Percentiles rank a stretch among this genome's conserved stretches.
Evolutionary conservation across 1,140 invertebrate species (phyloP).

Genomic region (Dolichoris vasculosae): DNA sequence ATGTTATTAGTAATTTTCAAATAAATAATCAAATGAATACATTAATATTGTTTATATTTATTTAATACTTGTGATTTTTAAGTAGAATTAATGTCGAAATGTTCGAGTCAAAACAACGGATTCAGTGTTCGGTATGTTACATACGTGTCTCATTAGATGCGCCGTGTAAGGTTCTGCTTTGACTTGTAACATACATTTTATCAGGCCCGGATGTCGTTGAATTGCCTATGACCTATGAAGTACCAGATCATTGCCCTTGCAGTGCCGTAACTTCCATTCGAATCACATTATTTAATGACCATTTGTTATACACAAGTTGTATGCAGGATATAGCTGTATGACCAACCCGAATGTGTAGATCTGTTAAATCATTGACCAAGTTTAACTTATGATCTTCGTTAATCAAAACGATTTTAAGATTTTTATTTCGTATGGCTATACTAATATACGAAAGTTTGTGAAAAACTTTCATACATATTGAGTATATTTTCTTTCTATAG

Average conservation of each 20-base stretch:
- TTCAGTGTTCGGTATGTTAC: neutral
- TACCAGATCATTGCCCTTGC: neutral
- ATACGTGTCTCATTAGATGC: slow-evolving; percentile 3
- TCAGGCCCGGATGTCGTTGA: neutral
- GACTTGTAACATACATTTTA: slow-evolving; percentile 1
- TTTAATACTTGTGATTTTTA: neutral
- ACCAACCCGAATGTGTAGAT: neutral
- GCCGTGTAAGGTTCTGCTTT: neutral
- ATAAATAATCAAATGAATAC: neutral
- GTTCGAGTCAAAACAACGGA: neutral
- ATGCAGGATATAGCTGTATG: neutral
- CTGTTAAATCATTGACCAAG: neutral
- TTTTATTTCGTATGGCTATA: neutral
- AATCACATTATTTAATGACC: neutral
- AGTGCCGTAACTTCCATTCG: neutral
- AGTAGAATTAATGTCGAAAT: neutral
- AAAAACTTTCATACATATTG: neutral
- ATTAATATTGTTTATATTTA: neutral
- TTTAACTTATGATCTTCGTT: neutral
- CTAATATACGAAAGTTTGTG: neutral
- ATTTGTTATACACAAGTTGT: neutral
- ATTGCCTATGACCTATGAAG: neutral
- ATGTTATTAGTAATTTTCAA: neutral
- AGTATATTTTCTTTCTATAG: no score
- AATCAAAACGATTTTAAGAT: neutral